Evolutionary conservation across 1,140 invertebrate species (phyloP), one percentile per base, ranked within the genome.

Genomic region (Copidosoma floridanum): DNA sequence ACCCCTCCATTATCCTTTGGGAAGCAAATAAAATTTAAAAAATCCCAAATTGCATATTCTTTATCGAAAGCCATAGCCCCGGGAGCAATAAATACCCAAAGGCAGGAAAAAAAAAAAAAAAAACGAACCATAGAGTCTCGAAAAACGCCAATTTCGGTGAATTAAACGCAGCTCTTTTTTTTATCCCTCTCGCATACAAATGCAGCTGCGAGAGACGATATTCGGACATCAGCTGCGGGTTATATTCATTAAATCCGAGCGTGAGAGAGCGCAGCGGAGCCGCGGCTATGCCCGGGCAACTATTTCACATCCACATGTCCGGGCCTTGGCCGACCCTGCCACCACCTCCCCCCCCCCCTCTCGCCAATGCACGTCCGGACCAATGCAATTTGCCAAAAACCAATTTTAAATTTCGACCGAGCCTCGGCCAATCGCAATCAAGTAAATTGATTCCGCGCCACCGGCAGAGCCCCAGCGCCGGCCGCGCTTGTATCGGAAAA

Each of bases 401-500:
- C 58, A 61, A 61, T 65, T 58, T 65, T 56, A 65, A 65, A 65
- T 54, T 65, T 65, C 56, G 55, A 69, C 59, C 65, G 65, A 56
- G 46, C 58, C 35, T 27, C 51, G 16, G 43, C 58, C 61, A 63
- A 63, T 63, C 50, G 56, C 56, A 63, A 63, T 63, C 55, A 63
- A 43, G 50, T 48, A 54, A 57, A 63, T 63, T 63, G 61, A 57
- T 63, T 57, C 55, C n/a, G 56, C 55, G 29, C 29, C 12, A 0
- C 29, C 12, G 29, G 6, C 12, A 12, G 6, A 8, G 29, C 29
- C 12, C 6, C 29, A 8, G 29, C 29, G 0, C 6, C 29, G 0
- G 52, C 52, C 24, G 40, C 37, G 38, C 16, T n/a, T 61, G 51
- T 61, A 61, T 61, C 43, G 51, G 57, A 59, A 59, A 59, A 59